phyloP scores from a whole-genome alignment of 2,888 invertebrate genomes.

The Agonum fuliginosum region DNA sequence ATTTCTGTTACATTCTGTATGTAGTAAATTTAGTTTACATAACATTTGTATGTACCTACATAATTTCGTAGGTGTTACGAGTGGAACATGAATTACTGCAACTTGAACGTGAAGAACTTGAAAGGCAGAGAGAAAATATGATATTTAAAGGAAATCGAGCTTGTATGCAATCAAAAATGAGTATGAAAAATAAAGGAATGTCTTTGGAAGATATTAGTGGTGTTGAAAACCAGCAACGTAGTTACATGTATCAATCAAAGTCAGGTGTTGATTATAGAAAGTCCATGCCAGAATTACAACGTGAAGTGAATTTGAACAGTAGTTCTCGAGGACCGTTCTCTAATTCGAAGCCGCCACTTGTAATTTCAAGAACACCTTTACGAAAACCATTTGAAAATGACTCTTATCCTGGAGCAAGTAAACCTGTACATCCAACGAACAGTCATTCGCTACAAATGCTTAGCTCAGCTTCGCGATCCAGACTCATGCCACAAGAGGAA shows the following conservation, averaged over 20 bases:
- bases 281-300: slow-evolving; percentile 70
- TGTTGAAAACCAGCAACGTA: slow-evolving; percentile 63
- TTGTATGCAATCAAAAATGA: slow-evolving; percentile 64
- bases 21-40: too few relatives aligned
- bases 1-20: too few relatives aligned
- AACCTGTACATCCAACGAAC: slow-evolving; percentile 76
- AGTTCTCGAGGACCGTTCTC: neutral
- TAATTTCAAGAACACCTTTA: slow-evolving; percentile 18
- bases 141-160: slow-evolving; percentile 79
- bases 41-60: too few relatives aligned
- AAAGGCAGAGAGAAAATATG: slow-evolving; percentile 83
- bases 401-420: slow-evolving; percentile 4
- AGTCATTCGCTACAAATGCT: slow-evolving; percentile 81
- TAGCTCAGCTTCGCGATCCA: slow-evolving; percentile 86
- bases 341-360: slow-evolving; percentile 18
- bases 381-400: slow-evolving; percentile 48
- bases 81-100: slow-evolving; percentile 87
- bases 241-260: slow-evolving; percentile 56
- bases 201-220: slow-evolving; percentile 71
- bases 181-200: slow-evolving; percentile 68
- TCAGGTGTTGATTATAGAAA: slow-evolving; percentile 68
- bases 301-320: slow-evolving; percentile 32
- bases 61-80: slow-evolving; percentile 78
- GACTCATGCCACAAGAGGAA: slow-evolving; percentile 81
- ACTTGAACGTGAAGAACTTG: slow-evolving; percentile 85